Base-by-base conservation (phyloP, 2,888 invertebrate species). In the Oasisia sp. region DNA sequence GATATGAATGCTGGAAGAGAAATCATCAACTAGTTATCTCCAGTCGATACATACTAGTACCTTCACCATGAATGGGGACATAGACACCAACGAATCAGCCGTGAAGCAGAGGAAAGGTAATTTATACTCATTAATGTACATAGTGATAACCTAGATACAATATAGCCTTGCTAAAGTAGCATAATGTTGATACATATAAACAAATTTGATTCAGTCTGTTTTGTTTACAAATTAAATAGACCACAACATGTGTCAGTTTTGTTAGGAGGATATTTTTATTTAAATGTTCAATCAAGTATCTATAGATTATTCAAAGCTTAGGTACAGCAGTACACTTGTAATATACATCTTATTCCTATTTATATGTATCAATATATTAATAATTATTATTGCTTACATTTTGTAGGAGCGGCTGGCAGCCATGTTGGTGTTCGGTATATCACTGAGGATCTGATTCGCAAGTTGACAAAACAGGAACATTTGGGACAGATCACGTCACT, bases 341-440 rank as follows among this genome's bases (percentile, higher is more conserved):
- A 27, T 74, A 74, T 74, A 2, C 9, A 9, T 50, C 50, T 50
- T 50, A 50, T 50, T 50, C 50, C 9, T 12, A 50, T 9, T 50
- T 50, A 9, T 12, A 50, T 50, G 50, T 50, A 12, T 7, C 50
- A 9, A 12, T 50, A 50, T 50, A 9, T 12, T 50, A 14, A 50
- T 50, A 50, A 2, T 50, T 74, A 74, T 7, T 5, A 56, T 56
- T 38, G 38, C 38, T 38, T 9, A 50, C 50, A 50, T 7, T 74
- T 7, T 74, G 27, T 74, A 74, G 74, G 74, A 27, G 74, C 74
- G 14, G 74, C 1, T 74, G 74, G 74, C 27, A n/a, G 1, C 3
- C 92, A 94, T 91, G 91, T 94, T 32, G 96, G 96, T 11, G 95
- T 96, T 0, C 93, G 96, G 5, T 96, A 96, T 94, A 96, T 96